Percentiles rank a stretch among this genome's conserved stretches.
These are phyloP conservation scores for Riparia riparia DNA, from an alignment of 2,113 vertebrate species.

Conservation along the genomic window DNA sequence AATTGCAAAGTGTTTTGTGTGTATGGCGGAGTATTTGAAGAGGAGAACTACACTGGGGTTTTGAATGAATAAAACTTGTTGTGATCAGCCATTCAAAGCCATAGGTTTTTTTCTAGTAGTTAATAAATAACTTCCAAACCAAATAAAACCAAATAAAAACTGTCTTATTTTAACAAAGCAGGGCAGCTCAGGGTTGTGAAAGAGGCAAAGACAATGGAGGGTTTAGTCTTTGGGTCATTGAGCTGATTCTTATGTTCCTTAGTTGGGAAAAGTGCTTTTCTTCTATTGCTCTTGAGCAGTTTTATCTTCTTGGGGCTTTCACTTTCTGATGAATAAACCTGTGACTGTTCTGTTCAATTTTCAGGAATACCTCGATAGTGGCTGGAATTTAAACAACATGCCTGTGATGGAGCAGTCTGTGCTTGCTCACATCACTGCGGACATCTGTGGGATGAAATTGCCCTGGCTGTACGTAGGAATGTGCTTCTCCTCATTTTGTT, in stretches of 20 bases:
- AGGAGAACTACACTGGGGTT: neutral
- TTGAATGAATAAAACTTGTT: neutral
- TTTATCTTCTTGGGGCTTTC: neutral
- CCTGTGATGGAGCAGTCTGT: constrained; percentile 97
- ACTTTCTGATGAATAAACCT: neutral
- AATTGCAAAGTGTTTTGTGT: neutral
- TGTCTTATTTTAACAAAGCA: neutral
- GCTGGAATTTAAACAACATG: constrained; percentile 99
- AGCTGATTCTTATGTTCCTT: neutral
- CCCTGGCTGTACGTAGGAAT: constrained; percentile 99
- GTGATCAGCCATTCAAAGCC: neutral
- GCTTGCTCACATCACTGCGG: constrained; percentile 94
- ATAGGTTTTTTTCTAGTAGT: neutral
- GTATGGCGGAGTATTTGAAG: neutral
- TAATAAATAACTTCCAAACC: neutral
- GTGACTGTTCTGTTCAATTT: neutral
- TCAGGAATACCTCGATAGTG: constrained; percentile 93
- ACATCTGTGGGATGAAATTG: constrained; percentile 98
- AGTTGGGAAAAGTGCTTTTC: neutral
- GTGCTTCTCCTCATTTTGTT: constrained; percentile 99
- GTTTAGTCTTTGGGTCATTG: neutral
- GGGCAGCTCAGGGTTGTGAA: neutral
- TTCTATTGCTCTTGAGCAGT: neutral
- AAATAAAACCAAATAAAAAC: neutral
- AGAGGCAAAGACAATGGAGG: neutral